Evolutionary conservation across 2,797 vertebrate genomes (phyloP).

Genomic region (Halcyon smyrnensis): DNA sequence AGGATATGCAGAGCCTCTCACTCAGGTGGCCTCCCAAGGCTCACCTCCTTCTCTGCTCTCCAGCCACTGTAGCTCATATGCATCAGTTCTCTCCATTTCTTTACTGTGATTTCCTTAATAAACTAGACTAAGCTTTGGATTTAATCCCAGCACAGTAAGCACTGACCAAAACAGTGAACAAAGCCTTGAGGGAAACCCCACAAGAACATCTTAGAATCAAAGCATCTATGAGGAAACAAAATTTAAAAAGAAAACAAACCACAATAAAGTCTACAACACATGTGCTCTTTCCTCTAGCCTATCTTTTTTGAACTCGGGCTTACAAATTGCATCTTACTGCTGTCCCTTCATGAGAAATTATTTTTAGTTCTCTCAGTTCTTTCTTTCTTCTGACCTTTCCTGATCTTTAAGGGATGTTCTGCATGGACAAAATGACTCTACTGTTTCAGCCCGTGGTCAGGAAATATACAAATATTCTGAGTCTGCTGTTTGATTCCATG

Average conservation of each 20-base stretch:
- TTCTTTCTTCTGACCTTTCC: not conserved
- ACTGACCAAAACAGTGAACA: not conserved
- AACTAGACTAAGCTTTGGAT: not conserved
- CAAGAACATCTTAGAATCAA: not conserved
- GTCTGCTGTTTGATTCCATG: not conserved
- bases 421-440: not conserved
- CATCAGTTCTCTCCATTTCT: not conserved
- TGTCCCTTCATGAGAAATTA: not conserved
- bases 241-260: not conserved
- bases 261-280: not conserved
- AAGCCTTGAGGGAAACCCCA: not conserved
- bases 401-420: not conserved
- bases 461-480: constrained; percentile 16
- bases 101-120: not conserved
- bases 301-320: not conserved
- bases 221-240: not conserved
- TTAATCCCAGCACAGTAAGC: not conserved
- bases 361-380: not conserved
- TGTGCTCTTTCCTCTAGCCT: not conserved
- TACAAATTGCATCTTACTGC: not conserved
- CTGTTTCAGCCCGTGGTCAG: not conserved
- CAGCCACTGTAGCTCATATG: not conserved
- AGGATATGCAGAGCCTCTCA: not conserved
- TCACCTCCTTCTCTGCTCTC: not conserved
- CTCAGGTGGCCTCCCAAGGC: not conserved